These are phyloP conservation scores for Apotomis turbidana DNA, from an alignment of 2,888 invertebrate species.

Conservation along the genomic window DNA sequence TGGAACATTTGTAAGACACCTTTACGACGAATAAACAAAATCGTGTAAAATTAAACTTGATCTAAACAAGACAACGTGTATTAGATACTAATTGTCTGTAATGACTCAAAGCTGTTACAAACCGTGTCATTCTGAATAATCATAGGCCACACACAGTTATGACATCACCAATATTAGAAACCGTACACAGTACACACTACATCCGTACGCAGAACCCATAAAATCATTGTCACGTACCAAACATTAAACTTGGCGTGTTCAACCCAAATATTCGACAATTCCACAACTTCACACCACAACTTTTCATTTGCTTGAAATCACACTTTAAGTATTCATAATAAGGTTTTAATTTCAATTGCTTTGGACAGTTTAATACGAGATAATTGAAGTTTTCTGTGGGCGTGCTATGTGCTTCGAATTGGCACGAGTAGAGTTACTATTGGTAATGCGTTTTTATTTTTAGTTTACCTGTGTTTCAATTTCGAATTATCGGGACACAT, in stretches of 20 bases:
- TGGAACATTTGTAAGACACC: no score
- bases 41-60: no score
- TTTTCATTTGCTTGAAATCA: background rate
- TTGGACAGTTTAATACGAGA: background rate
- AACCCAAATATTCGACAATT: background rate
- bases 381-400: background rate
- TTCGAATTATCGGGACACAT: no score
- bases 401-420: no score
- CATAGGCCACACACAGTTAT: background rate
- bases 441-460: no score
- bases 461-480: no score
- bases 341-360: background rate
- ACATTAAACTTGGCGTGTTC: background rate
- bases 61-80: no score
- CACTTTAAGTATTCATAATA: background rate
- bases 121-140: background rate
- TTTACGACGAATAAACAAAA: no score
- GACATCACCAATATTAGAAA: background rate
- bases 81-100: no score
- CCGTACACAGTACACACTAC: background rate
- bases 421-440: no score
- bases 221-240: slow-evolving; percentile 1
- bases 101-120: background rate
- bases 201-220: background rate
- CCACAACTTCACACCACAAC: background rate